Evolutionary conservation across 2,888 invertebrate species (phyloP).

Genomic region (Calameuta idolon): DNA sequence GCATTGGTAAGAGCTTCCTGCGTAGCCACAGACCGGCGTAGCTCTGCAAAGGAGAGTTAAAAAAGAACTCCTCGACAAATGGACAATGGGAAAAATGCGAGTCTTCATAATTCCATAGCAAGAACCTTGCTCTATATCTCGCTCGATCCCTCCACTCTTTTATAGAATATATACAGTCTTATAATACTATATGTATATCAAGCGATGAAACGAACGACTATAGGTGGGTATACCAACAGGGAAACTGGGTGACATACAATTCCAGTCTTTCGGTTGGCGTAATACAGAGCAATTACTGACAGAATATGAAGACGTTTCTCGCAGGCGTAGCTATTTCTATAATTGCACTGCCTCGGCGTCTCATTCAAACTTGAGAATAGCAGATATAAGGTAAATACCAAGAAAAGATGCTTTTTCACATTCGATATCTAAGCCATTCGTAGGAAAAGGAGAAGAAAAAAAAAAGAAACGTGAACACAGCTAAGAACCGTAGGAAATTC

Average conservation of each 20-base stretch:
- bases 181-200: not conserved
- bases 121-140: constrained; percentile 14
- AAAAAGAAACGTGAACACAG: not conserved
- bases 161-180: not conserved
- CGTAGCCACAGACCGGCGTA: not conserved
- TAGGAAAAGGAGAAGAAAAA: not conserved
- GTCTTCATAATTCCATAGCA: constrained; percentile 34
- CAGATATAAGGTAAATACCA: not conserved
- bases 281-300: constrained; percentile 46
- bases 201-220: not conserved
- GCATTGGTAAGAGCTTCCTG: not conserved
- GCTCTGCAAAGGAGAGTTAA: not conserved
- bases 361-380: constrained; percentile 11
- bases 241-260: not conserved
- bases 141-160: constrained; percentile 17
- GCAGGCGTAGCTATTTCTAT: constrained; percentile 39
- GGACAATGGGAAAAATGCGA: constrained; percentile 21
- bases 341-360: constrained; percentile 34
- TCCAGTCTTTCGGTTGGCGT: constrained; percentile 22
- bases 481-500: not conserved
- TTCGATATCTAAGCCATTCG: not conserved
- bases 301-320: constrained; percentile 44
- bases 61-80: not conserved
- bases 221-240: not conserved
- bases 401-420: not conserved